Percentiles rank a stretch among this genome's conserved stretches.
Evolutionary conservation across 2,888 invertebrate species (phyloP).

Genomic region (Tenodera sinensis): DNA sequence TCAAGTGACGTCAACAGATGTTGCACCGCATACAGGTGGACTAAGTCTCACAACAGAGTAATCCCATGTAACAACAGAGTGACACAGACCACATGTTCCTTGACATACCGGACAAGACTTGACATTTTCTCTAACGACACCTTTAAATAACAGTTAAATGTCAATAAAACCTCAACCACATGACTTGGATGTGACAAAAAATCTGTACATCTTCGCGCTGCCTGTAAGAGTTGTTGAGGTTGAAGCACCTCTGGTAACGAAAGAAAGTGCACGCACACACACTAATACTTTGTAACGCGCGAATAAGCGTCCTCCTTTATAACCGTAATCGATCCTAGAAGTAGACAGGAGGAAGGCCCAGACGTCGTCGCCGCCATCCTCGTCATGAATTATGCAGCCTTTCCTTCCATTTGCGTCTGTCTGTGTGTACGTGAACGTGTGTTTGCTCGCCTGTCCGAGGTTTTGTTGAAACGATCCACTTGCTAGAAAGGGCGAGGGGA

Average conservation of each 20-base stretch:
- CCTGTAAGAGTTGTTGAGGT: not conserved
- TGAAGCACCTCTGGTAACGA: not conserved
- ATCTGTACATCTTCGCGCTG: not conserved
- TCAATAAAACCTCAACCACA: too few species aligned
- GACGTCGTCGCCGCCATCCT: not conserved
- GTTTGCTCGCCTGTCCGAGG: not conserved
- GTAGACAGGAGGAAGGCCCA: not conserved
- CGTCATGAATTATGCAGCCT: not conserved
- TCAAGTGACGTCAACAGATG: too few species aligned
- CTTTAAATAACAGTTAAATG: too few species aligned
- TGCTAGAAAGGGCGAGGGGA: not conserved
- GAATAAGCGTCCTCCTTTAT: not conserved
- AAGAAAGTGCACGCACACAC: not conserved
- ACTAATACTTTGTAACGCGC: not conserved
- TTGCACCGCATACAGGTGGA: too few species aligned
- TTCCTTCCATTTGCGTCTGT: not conserved
- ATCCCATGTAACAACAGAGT: too few species aligned
- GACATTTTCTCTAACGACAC: too few species aligned
- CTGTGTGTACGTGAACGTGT: not conserved
- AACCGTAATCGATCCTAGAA: not conserved
- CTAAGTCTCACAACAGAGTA: too few species aligned
- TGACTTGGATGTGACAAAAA: too few species aligned
- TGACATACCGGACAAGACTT: too few species aligned
- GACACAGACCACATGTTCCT: too few species aligned
- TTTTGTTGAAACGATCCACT: not conserved